These are phyloP conservation scores for Ruditapes philippinarum DNA, from an alignment of 1,140 invertebrate genomes.

Conservation along the genomic window DNA sequence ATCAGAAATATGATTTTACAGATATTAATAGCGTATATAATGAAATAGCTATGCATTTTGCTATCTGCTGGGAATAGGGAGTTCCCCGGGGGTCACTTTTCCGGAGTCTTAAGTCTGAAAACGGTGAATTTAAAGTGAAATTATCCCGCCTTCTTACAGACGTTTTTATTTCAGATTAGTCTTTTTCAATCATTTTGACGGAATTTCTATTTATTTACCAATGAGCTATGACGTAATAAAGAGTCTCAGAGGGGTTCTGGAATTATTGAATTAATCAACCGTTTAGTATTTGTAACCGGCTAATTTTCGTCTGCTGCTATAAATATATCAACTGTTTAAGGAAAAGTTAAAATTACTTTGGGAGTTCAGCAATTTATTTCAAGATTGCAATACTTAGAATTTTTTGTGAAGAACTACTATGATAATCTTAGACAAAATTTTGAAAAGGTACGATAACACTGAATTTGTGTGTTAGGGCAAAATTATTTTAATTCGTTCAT, in stretches of 20 bases:
- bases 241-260: not conserved
- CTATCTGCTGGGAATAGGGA: not conserved
- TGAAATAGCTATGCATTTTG: conserved; percentile 27
- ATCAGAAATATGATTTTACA: conserved; percentile 4
- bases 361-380: too few species aligned
- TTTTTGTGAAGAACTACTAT: too few species aligned
- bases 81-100: not conserved
- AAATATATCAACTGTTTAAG: too few species aligned
- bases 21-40: conserved; percentile 3
- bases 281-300: not conserved
- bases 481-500: too few species aligned
- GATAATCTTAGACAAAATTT: too few species aligned
- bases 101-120: conserved; percentile 20
- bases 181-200: conserved; percentile 13
- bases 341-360: too few species aligned
- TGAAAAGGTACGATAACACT: too few species aligned
- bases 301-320: not conserved
- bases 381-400: too few species aligned
- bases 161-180: conserved; percentile 21
- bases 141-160: conserved; percentile 18
- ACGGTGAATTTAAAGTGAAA: conserved; percentile 8
- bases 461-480: too few species aligned
- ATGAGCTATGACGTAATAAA: conserved; percentile 25
- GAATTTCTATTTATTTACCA: conserved; percentile 57
- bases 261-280: not conserved